Percentiles rank a stretch among this genome's conserved stretches.
phyloP scores from a whole-genome alignment of 2,797 vertebrate species.

The Argentina silus region DNA sequence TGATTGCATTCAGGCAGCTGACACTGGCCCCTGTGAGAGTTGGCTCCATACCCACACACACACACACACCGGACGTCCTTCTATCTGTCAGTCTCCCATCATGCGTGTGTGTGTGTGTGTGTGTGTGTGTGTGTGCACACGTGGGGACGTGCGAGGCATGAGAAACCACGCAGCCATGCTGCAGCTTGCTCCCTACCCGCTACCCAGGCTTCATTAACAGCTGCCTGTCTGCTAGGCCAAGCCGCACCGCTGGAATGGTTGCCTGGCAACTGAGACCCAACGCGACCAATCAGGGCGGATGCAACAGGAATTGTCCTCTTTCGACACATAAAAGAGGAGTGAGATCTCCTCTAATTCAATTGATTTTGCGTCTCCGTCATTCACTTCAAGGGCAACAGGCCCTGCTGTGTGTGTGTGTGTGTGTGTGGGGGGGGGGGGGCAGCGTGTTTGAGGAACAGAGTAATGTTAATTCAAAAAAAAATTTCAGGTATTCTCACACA shows the following conservation, averaged over 20 bases:
- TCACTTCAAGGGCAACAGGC: constrained; percentile 42
- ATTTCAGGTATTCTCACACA: not conserved
- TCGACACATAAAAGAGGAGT: constrained; percentile 60
- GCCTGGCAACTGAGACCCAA: constrained; percentile 79
- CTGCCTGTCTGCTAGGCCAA: constrained; percentile 70
- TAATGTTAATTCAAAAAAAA: constrained; percentile 1
- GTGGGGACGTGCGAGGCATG: constrained; percentile 53
- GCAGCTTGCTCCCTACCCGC: constrained; percentile 37
- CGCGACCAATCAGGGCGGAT: constrained; percentile 70
- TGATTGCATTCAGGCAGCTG: constrained; percentile 36
- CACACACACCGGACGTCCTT: not conserved
- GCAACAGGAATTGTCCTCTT: constrained; percentile 66
- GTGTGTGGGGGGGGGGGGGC: not conserved
- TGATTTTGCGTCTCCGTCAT: constrained; percentile 54
- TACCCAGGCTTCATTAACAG: constrained; percentile 69
- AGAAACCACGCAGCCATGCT: constrained; percentile 34
- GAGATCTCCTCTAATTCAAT: constrained; percentile 56
- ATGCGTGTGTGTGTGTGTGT: constrained; percentile 7
- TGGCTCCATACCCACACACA: not conserved
- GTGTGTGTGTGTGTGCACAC: constrained; percentile 11
- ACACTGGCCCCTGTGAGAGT: constrained; percentile 17
- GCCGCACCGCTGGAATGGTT: constrained; percentile 72
- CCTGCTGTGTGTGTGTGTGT: too few species aligned
- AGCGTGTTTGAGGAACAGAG: not conserved
- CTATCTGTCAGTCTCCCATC: constrained; percentile 1